Base-by-base conservation (phyloP, 2,113 vertebrate genomes). In the Triplophysa dalaica region DNA sequence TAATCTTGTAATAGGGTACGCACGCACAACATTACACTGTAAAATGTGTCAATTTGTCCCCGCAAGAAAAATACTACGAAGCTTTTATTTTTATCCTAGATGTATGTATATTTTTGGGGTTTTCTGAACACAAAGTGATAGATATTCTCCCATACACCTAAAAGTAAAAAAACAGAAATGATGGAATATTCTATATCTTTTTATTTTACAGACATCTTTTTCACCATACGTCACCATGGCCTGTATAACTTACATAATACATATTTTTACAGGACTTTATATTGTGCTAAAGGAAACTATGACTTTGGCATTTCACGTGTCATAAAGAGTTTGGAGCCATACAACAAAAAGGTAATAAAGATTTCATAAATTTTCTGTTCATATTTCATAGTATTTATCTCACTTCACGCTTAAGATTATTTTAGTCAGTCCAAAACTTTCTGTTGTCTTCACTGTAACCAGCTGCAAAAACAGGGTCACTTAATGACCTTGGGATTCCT, bases 271-370 rank as follows among this genome's bases (percentile, higher is more conserved):
- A 94, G 94, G 72, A 98, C 97, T 0, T 91, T 99, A 14, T 99
- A 98, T 81, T 99, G 97, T 58, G 95, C 96, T 63, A 99, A 98
- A 45, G 96, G 96, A 54, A 98, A 98, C 89, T 98, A 98, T 29
- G 96, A 99, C 75, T 99, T 99, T 0, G 97, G 98, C 43, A 97
- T 99, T 87, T 96, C 97, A 41, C 94, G 96, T 12, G 95, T 98
- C 79, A 97, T 98, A 86, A 98, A 98, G 88, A 98, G 97, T 87
- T 90, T 99, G 88, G 96, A 98, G 89, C 97, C 97, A 0, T 98
- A 98, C 77, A 96, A 94, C 80, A 98, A 98, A 85, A 99, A 98
- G 93, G 94, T 94, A 56, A 58, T 85, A 0, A 75, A 16, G 78
- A 56, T 79, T 63, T n/a, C 9, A 60, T 65, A 50, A 50, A 48